Conservation (phyloP, 2,888 invertebrate genomes). For the Dastarcus helophoroides region DNA sequence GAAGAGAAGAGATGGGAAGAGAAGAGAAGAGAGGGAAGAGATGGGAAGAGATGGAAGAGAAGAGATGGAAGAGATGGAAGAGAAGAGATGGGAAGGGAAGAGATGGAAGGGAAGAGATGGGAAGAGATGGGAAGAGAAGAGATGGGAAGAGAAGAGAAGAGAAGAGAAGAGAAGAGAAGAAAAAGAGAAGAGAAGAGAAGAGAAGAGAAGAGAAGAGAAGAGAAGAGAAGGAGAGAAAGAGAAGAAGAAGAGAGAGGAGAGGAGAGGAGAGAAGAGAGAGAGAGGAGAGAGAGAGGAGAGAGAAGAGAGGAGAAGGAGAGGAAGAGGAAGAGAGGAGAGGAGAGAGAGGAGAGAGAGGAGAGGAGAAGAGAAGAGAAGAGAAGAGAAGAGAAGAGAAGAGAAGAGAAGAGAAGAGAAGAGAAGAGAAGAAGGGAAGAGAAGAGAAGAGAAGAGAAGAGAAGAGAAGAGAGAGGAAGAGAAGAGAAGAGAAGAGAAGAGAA, state of each 20-base stretch:
- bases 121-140: no score
- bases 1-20: background rate
- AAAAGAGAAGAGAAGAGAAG: slow-evolving; percentile 1
- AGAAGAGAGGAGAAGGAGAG: slow-evolving; percentile 20
- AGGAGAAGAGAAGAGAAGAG: background rate
- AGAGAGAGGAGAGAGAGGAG: background rate
- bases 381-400: slow-evolving; percentile 2
- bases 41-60: slow-evolving; percentile 7
- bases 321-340: slow-evolving; percentile 14
- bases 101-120: no score
- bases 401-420: slow-evolving; percentile 1
- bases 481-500: slow-evolving; percentile 2
- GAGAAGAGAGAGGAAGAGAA: slow-evolving; percentile 2
- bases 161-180: background rate
- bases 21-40: slow-evolving; percentile 9
- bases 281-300: slow-evolving; percentile 14
- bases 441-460: slow-evolving; percentile 2
- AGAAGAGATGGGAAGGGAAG: no score
- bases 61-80: no score
- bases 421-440: slow-evolving; percentile 2
- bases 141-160: background rate
- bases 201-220: slow-evolving; percentile 16
- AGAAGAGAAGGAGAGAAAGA: slow-evolving; percentile 13
- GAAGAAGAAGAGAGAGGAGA: slow-evolving; percentile 10
- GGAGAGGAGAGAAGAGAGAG: slow-evolving; percentile 10